Percentiles rank a stretch among this genome's conserved stretches.
Conservation (phyloP, 2,888 invertebrate species). For the Vannuccia rotundouncinata region DNA sequence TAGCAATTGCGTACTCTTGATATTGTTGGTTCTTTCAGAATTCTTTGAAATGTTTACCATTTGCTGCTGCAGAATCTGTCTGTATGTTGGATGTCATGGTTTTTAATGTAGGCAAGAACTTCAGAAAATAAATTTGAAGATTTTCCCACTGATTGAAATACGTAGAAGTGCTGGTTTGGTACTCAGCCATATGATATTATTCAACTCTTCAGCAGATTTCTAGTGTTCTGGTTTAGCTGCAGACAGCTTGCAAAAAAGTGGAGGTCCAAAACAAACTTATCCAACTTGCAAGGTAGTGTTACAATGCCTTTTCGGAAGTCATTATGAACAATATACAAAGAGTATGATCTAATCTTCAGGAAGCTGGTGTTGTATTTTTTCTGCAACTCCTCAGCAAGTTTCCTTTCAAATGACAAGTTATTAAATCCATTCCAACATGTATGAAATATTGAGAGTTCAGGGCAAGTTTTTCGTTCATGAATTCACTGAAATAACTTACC, state of each 20-base stretch:
- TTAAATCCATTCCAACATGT: conserved; percentile 29
- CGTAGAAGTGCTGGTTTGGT: not conserved
- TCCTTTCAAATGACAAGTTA: conserved; percentile 16
- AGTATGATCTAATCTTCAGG: conserved; percentile 18
- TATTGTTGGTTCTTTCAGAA: conserved; percentile 17
- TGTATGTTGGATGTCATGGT: not conserved
- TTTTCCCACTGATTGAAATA: no score
- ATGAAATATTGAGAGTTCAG: not conserved
- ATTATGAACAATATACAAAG: conserved; percentile 18
- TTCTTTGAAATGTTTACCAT: not conserved
- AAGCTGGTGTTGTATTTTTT: conserved; percentile 13
- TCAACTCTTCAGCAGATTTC: conserved; percentile 9
- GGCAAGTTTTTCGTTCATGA: conserved; percentile 27
- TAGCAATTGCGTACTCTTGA: conserved; percentile 3
- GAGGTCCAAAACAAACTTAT: conserved; percentile 3
- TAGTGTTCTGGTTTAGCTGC: conserved; percentile 11
- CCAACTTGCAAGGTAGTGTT: not conserved
- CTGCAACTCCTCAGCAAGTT: conserved; percentile 6
- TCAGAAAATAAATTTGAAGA: no score
- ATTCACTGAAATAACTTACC: conserved; percentile 11
- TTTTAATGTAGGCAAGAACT: not conserved
- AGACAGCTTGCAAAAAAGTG: conserved; percentile 29
- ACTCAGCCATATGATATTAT: not conserved
- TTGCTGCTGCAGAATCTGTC: conserved; percentile 11
- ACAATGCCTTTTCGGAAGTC: not conserved